A percentile compares a stretch with the other conserved stretches of the same genome.
These are phyloP conservation scores for Drosophila truncata DNA, from an alignment of 1,140 invertebrate genomes.

Conservation along the genomic window DNA sequence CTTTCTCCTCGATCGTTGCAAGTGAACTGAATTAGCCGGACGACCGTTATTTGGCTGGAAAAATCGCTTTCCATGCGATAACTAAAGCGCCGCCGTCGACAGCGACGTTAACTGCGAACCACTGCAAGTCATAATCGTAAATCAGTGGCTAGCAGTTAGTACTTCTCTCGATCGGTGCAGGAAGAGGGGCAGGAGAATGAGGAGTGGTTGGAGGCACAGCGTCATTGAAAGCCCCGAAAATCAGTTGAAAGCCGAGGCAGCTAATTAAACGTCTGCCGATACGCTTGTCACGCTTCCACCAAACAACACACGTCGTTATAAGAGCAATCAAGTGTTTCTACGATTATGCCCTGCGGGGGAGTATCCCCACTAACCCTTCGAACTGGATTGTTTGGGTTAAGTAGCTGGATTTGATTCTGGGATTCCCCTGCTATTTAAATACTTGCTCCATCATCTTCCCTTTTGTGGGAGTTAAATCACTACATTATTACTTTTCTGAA, in stretches of 20 bases:
- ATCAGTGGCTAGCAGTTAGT: constrained; percentile 28
- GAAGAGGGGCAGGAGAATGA: not conserved
- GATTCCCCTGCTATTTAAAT: not conserved
- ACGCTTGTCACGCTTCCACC: constrained; percentile 19
- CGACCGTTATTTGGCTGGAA: constrained; percentile 49
- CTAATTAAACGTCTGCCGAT: constrained; percentile 45
- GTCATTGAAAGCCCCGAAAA: constrained; percentile 42
- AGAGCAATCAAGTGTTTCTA: constrained; percentile 43
- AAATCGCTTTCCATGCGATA: constrained; percentile 48
- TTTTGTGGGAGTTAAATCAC: not conserved
- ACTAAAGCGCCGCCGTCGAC: constrained; percentile 24
- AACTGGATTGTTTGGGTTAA: not conserved
- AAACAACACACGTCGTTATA: constrained; percentile 12
- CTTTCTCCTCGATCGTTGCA: constrained; percentile 21
- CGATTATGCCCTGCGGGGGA: constrained; percentile 19
- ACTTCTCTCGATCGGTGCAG: constrained; percentile 9
- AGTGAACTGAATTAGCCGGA: constrained; percentile 50
- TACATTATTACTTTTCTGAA: not conserved
- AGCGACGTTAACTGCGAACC: constrained; percentile 15
- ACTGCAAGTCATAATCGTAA: constrained; percentile 37
- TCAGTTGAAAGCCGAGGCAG: constrained; percentile 27
- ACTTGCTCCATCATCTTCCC: not conserved
- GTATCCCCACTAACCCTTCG: constrained; percentile 12
- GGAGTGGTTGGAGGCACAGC: constrained; percentile 14
- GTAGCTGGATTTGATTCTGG: not conserved